These are phyloP conservation scores for Chlorops oryzae DNA, from an alignment of 1,140 invertebrate species.

Conservation along the genomic window DNA sequence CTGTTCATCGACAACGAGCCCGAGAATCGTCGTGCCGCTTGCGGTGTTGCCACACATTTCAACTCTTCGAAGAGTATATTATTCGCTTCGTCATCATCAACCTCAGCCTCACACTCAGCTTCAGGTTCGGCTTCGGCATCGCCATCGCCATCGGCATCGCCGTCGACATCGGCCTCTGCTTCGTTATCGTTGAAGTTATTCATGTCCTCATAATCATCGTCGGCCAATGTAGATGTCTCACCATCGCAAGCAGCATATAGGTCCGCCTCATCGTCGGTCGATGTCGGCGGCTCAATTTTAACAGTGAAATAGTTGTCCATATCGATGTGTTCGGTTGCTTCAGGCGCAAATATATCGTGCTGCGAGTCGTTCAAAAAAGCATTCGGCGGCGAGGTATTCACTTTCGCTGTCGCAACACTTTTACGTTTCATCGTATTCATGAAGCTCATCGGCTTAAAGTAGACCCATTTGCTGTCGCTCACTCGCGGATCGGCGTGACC, in stretches of 20 bases:
- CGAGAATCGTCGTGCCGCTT: slow-evolving; percentile 33
- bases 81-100: slow-evolving; percentile 17
- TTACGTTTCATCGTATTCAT: slow-evolving; percentile 3
- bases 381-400: no score
- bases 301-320: no score
- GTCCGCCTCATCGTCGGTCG: no score
- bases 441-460: slow-evolving; percentile 15
- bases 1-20: slow-evolving; percentile 35
- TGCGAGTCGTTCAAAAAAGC: no score
- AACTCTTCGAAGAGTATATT: slow-evolving; percentile 24
- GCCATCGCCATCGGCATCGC: slow-evolving; percentile 7
- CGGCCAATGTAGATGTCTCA: no score
- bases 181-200: slow-evolving; percentile 25
- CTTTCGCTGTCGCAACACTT: not conserved
- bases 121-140: slow-evolving; percentile 13
- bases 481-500: not conserved
- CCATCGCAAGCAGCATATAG: no score
- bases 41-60: slow-evolving; percentile 31
- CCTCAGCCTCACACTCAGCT: slow-evolving; percentile 34
- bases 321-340: no score
- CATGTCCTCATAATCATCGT: no score
- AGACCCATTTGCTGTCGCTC: slow-evolving; percentile 9
- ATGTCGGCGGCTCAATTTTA: no score
- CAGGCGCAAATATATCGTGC: no score
- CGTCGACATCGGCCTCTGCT: slow-evolving; percentile 18